Evolutionary conservation across 2,113 vertebrate species (phyloP), one percentile per base, ranked within the genome.

Genomic region (Antidorcas marsupialis): DNA sequence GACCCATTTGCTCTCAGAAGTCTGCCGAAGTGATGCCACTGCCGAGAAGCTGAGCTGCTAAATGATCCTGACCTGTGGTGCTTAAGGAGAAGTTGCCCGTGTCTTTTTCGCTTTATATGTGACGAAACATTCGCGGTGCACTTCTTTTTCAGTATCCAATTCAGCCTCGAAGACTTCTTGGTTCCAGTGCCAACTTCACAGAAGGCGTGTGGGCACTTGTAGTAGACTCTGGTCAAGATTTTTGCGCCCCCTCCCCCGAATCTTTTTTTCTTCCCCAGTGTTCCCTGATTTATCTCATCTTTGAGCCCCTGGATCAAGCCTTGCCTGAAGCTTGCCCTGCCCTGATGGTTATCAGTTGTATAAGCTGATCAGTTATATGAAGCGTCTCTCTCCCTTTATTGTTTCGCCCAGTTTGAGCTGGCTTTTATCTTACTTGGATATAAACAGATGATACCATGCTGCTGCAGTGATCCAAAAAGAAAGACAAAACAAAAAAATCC

Each of bases 71-170:
- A 95, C 11, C 0, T 6, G 62, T n/a, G 98, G 98, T 97, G 50
- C 97, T 98, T 96, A 97, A 81, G 82, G 96, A 97, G 98, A 98
- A 98, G 98, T 89, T 97, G 98, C 98, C 97, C 97, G 97, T 64
- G 98, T 98, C 23, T 98, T 97, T 98, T 98, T 98, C 97, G 97
- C 98, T 98, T 52, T 97, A 55, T 97, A 84, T 93, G 97, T 94
- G 98, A 97, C 97, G 98, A 98, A 98, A 98, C 98, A 98, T 98
- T 98, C 97, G 97, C 96, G 98, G 98, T 98, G 97, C 98, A 98
- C 98, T 98, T 98, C 98, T 98, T 97, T 74, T 97, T 98, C 97
- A 94, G 98, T 57, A 91, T 50, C 97, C 96, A 95, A 16, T 95
- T 87, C 76, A 19, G 9, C 98, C 17, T 43, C 10, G 16, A 91